Evolutionary conservation across 2,797 vertebrate genomes (phyloP), one percentile per base, ranked within the genome.

Genomic region (Phataginus tetradactyla): DNA sequence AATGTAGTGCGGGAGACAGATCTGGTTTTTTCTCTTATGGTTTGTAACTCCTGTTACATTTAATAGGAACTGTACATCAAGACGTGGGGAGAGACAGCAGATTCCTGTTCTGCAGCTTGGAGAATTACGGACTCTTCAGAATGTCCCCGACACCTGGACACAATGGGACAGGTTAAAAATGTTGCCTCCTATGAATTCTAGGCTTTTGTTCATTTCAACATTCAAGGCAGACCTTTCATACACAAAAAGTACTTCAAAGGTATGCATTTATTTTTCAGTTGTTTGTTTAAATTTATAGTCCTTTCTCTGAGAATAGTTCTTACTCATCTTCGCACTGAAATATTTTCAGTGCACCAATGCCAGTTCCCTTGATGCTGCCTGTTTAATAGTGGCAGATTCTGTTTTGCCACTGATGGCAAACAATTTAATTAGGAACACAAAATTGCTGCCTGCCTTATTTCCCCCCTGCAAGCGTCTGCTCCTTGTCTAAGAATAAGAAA

Each of bases 351-450:
- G 80, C 3, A 42, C 59, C 89, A 66, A n/a, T 53, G 39, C 71
- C 29, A 32, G 49, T 94, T 91, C 96, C 96, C 96, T 94, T 37
- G 55, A 92, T 91, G 29, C 69, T 79, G 39, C 87, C 45, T 83
- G 61, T 87, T 25, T 12, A 13, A 1, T 23, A 81, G 81, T 59
- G 34, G 86, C 32, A 9, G 66, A 55, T 95, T 97, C 74, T 96
- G 69, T 96, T 97, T 97, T 96, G 23, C 85, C 5, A 6, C 18
- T 80, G 63, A 94, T 72, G 81, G 96, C 92, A 96, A 98, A 96
- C 45, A 85, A 37, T 97, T 98, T 93, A 97, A 98, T 96, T 87
- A 92, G 63, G 49, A 94, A 13, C 92, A 95, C 21, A 69, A 92
- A 86, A 71, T 11, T 97, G 81, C 49, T 91, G 88, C 21, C 20